Evolutionary conservation across 2,113 vertebrate genomes (phyloP), one percentile per base, ranked within the genome.

Genomic region (Oncorhynchus clarkii): DNA sequence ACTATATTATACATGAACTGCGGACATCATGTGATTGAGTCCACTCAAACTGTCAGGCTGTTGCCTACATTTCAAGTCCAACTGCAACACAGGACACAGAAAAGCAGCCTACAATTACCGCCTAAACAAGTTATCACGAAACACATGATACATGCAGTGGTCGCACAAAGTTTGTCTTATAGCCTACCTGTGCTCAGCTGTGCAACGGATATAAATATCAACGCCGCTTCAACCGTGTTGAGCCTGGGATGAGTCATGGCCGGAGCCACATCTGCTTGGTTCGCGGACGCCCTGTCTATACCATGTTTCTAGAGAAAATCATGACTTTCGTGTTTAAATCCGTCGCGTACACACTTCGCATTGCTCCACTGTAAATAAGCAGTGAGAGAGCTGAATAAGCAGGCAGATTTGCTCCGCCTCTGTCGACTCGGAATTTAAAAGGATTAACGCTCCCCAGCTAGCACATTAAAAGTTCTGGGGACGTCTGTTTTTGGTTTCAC

Each of bases 111-210:
- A 65, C 62, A 12, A 65, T 6, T 29, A 24, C 24, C 64, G 5
- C 24, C 64, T 22, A 31, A 39, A 39, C 31, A 39, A 20, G 14
- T 20, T 14, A 5, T 18, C 51, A 16, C 14, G 16, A 54, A 54
- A 14, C 51, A 14, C 51, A 18, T 54, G 16, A 54, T 4, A 54
- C 51, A 11, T 45, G 39, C 39, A 45, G 39, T 54, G 16, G 14
- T 54, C 12, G 4, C 13, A 54, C 3, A 54, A 54, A 54, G 51
- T 54, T 54, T 54, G 16, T 54, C 14, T 16, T 18, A 54, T 18
- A 54, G 16, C 51, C 51, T 93, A 94, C 93, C 93, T 92, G 91
- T 79, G 65, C 79, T 85, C 81, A 93, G 83, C 68, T 93, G 91
- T 24, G 85, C 88, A 75, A 91, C 81, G 6, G 75, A 87, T 66